These are phyloP conservation scores for Zaprionus vittiger DNA, from an alignment of 1,140 invertebrate genomes.

Conservation along the genomic window DNA sequence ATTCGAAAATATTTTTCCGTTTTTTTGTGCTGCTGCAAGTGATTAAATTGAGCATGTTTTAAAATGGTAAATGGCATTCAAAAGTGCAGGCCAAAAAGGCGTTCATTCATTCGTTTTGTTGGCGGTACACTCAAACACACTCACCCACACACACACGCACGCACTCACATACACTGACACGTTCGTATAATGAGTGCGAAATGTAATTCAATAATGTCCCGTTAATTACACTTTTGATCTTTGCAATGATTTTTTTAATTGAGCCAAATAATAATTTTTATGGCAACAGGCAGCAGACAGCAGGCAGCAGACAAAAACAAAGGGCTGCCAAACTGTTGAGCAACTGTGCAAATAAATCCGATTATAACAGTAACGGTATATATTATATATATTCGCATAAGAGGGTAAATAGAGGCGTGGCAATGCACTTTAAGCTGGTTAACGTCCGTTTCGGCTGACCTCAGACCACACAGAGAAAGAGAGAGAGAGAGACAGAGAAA, in stretches of 20 bases:
- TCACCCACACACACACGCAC: background rate
- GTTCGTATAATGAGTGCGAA: slow-evolving; percentile 42
- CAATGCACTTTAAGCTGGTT: slow-evolving; percentile 15
- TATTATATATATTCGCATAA: background rate
- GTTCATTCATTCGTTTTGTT: slow-evolving; percentile 16
- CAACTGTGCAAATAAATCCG: slow-evolving; percentile 27
- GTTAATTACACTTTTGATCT: slow-evolving; percentile 62
- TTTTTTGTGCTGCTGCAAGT: slow-evolving; percentile 12
- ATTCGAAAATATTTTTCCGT: slow-evolving; percentile 5
- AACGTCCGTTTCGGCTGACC: slow-evolving; percentile 12
- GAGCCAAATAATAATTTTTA: slow-evolving; percentile 34
- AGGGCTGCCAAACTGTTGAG: slow-evolving; percentile 15
- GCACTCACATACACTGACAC: background rate
- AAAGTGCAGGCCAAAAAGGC: slow-evolving; percentile 26
- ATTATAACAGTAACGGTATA: slow-evolving; percentile 28
- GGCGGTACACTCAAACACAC: slow-evolving; percentile 5
- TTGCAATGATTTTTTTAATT: slow-evolving; percentile 50
- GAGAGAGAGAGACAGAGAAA: background rate
- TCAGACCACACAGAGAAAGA: background rate
- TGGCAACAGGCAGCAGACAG: background rate
- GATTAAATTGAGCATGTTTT: slow-evolving; percentile 43
- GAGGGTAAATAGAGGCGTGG: background rate
- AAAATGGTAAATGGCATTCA: slow-evolving; percentile 43
- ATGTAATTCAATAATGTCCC: slow-evolving; percentile 52
- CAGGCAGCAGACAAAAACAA: slow-evolving; percentile 5